phyloP scores from a whole-genome alignment of 2,113 vertebrate genomes.

The Platycercus adscitus region DNA sequence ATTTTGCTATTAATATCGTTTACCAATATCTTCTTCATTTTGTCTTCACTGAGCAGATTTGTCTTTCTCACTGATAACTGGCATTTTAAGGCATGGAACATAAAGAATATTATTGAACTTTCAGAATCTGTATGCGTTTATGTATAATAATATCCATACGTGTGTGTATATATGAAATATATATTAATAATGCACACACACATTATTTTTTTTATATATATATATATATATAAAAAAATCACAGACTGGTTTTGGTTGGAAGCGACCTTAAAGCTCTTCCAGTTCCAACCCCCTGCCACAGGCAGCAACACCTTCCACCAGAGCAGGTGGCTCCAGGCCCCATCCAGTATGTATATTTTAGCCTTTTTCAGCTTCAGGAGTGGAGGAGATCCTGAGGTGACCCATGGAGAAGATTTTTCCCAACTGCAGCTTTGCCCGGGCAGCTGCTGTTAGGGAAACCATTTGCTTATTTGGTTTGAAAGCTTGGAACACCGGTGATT shows the following conservation, averaged over 20 bases:
- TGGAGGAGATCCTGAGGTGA: neutral
- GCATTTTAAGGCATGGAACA: neutral
- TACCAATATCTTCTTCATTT: neutral
- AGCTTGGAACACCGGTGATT: neutral
- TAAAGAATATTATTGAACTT: neutral
- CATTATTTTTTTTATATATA: too few relatives aligned
- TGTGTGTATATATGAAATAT: neutral
- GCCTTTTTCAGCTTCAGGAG: neutral
- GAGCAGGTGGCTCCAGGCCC: neutral
- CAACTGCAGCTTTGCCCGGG: neutral
- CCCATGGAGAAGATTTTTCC: neutral
- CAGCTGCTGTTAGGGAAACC: neutral
- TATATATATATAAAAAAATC: neutral
- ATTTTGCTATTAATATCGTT: neutral
- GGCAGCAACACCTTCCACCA: neutral
- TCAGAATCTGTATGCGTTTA: neutral
- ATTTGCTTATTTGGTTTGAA: neutral
- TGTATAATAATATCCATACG: neutral
- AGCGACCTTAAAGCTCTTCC: neutral
- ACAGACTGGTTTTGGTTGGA: neutral
- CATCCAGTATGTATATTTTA: neutral
- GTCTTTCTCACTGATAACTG: neutral
- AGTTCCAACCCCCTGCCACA: neutral
- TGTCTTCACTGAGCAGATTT: neutral
- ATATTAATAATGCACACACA: neutral